Evolutionary conservation across 2,888 invertebrate species (phyloP), one percentile per base, ranked within the genome.

Genomic region (Drosophila fungiperda): DNA sequence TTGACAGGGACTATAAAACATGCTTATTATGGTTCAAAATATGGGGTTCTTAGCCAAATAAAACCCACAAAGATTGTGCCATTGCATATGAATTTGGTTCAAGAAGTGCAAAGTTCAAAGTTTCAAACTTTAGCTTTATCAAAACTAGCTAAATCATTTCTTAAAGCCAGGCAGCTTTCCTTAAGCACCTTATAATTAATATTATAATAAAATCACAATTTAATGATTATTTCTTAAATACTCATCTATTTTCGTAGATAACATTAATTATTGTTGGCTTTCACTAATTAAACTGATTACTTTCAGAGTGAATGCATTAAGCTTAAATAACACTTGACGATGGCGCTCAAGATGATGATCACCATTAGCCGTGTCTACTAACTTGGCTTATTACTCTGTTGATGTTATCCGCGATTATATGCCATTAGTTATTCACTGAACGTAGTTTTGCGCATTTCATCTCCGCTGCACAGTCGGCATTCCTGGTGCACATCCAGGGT

Each of bases 1-100:
- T 36, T 49, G 49, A 60, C 49, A 60, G 20, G 49, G 35, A 9
- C 36, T 35, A 45, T 49, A 42, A 20, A 57, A 57, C 57, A 57
- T 57, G 42, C 15, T 42, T 57, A 57, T 57, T 42, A 57, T 32
- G 57, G 40, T 9, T 9, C 32, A 15, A 36, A 11, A 17, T n/a
- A 36, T 54, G 23, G 36, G 20, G 32, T 15, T 57, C 9, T 17
- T 6, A 20, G 6, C 20, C 32, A 57, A 57, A 42, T 9, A 42
- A 32, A 42, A 32, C 17, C 20, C 20, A 4, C 57, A 32, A 42
- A 20, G 57, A 57, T 57, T 40, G 15, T 20, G 9, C 57, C 8
- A 23, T 42, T 57, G 40, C 32, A 42, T 32, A 17, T 57, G 42
- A 32, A 57, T 32, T 32, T 20, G 15, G 20, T 20, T 32, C 29